phyloP scores from a whole-genome alignment of 2,888 invertebrate genomes.

The Eremobia ochroleuca region DNA sequence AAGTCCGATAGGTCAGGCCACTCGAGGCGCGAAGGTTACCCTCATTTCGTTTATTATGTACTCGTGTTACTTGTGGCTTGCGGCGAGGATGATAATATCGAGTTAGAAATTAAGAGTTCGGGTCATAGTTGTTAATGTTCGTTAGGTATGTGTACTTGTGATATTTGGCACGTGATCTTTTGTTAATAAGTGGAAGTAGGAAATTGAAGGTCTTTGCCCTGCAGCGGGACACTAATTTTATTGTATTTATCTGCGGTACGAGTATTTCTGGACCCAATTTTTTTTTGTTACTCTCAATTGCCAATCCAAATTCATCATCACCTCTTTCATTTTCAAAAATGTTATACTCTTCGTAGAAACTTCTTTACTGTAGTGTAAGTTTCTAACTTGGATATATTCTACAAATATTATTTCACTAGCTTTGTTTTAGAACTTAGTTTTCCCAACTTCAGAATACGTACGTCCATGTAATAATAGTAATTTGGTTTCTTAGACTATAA shows the following conservation, averaged over 20 bases:
- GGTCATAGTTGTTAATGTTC: conserved; percentile 30
- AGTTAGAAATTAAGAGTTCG: conserved; percentile 52
- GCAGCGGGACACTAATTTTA: not conserved
- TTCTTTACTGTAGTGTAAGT: not conserved
- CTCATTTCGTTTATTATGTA: conserved; percentile 67
- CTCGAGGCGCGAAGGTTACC: conserved; percentile 69
- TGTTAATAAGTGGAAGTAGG: not conserved
- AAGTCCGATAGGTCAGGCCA: conserved; percentile 73
- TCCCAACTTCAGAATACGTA: not conserved
- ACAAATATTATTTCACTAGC: too few relatives aligned
- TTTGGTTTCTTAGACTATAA: conserved; percentile 8
- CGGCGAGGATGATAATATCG: conserved; percentile 61
- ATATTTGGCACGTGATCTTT: conserved; percentile 1
- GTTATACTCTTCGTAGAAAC: not conserved
- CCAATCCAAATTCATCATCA: not conserved
- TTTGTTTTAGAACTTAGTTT: not conserved
- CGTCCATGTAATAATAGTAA: not conserved
- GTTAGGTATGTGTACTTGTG: conserved; percentile 22
- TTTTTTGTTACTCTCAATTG: not conserved
- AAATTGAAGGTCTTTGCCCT: not conserved
- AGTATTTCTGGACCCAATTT: not conserved
- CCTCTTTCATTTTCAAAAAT: not conserved
- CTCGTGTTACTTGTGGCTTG: conserved; percentile 63
- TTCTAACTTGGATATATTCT: conserved; percentile 3
- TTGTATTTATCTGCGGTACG: not conserved